Base-by-base conservation (phyloP, 2,113 vertebrate genomes). In the Mus musculus region DNA sequence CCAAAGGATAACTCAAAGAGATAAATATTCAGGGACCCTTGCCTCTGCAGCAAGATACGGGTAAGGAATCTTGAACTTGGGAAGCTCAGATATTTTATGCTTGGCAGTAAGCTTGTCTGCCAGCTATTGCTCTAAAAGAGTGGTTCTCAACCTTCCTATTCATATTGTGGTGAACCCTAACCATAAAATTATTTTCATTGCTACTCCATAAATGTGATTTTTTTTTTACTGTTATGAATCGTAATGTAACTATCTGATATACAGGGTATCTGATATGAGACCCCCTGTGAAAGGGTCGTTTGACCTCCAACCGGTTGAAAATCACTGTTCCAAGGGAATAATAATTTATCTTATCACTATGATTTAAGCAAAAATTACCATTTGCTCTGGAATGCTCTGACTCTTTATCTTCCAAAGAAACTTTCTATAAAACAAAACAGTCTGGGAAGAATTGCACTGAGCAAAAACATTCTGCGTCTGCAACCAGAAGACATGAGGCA, bases 81-180 rank as follows among this genome's bases (percentile, higher is more conserved):
- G 30, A n/a, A 96, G 75, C 2, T 9, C 61, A 77, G 33, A 19
- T 72, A 14, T 84, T 95, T 94, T 77, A 72, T 67, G 91, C 85
- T 10, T 12, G 28, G 2, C n/a, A 90, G 39, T 80, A 80, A 88
- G 52, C 28, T 13, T 80, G 20, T 20, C 54, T 86, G 19, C 28
- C n/a, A 87, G 5, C 2, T 17, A 76, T 61, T 90, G 19, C 59
- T 81, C 65, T 67, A 59, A 22, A 63, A 24, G 11, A 61, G 56
- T 39, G 36, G 11, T 84, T 39, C 36, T 39, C n/a, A 28, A 11
- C 33, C 9, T 3, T 39, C 56, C 36, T 26, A 36, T 14, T 39
- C 14, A 13, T 82, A 56, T 5, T 61, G 80, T 61, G 36, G 22
- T 5, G 2, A 42, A 3, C 24, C 56, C 20, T 26, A 28, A 63